Base-by-base conservation (phyloP, 2,797 vertebrate genomes). In the Monodelphis domestica region DNA sequence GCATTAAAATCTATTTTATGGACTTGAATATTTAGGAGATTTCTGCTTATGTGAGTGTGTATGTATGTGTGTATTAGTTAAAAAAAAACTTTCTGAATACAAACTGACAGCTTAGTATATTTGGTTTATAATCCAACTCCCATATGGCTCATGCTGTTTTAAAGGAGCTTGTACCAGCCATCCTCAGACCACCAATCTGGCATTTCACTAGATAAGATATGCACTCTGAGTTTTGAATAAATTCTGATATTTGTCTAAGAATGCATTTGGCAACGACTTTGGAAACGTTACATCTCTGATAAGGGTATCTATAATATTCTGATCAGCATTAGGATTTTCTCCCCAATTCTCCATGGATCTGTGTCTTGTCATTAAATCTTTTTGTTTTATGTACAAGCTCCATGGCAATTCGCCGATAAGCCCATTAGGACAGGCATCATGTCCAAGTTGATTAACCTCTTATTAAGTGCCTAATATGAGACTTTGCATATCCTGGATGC, bases 161-260 rank as follows among this genome's bases (percentile, higher is more conserved):
- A 92, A 93, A 95, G 88, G 30, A 96, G 95, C 96, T 95, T 93
- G 38, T 88, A 93, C 94, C 55, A 91, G 84, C 33, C 94, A 38
- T 89, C 50, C 78, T 95, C 87, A 94, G 50, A 78, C 57, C 87
- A 95, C 92, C 6, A 87, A 95, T 94, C 93, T 90, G 88, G 12
- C 38, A 96, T 97, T 96, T 97, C 24, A 53, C 90, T 93, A 95
- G 93, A 93, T 94, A 95, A 96, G 54, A 57, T 92, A 90, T 87
- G 4, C 5, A 53, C 14, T 92, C 84, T 91, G 92, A 90, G 88
- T 97, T 78, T 70, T 91, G 87, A 93, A 95, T 95, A 95, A 95
- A 97, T 94, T 95, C 54, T 93, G 45, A 38, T 90, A 84, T 90
- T 96, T 96, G 93, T 63, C 30, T 95, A 88, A 70, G 94, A 96